Base-by-base conservation (phyloP, 1,140 invertebrate species). In the Diuraphis noxia region DNA sequence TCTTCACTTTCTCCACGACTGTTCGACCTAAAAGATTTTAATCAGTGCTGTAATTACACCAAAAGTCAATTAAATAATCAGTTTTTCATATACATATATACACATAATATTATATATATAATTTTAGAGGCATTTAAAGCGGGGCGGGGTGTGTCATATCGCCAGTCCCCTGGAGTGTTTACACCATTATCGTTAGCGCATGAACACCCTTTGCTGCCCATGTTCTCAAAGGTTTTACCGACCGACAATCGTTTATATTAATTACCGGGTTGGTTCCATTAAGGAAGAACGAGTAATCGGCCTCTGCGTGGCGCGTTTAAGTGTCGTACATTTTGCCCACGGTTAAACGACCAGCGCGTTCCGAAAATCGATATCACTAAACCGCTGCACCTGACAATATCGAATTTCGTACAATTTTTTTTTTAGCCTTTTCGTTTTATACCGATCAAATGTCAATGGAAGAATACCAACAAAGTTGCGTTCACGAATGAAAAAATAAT, bases 241-340 rank as follows among this genome's bases (percentile, higher is more conserved):
- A 77, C 88, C 88, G 40, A 89, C 88, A 89, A 89, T 89, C 63
- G 88, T 89, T 89, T 89, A 89, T 89, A 89, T 89, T 89, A 89
- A 89, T 89, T 89, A 89, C 63, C 36, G 88, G 56, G 63, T 43
- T 38, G 87, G 52, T 89, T 72, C 52, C 86, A 88, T 88, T 88
- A 88, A 41, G 49, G 52, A 89, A 77, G 30, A 77, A 43, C 34
- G 36, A 88, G 52, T 40, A 25, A 38, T 36, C 21, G 49, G 36
- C 52, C 21, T 40, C 23, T n/a, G 36, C 36, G 36, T 36, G 77
- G 77, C n/a, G 49, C 34, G 49, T 86, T n/a, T 49, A 46, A 46
- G 84, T 88, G 49, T 88, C 49, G 86, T 63, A 88, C 19, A 34
- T 88, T 56, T 38, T 49, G 30, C 46, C 34, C 9, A 36, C 41